Evolutionary conservation across 2,797 vertebrate species (phyloP).

Genomic region (Gallinago nigripennis): DNA sequence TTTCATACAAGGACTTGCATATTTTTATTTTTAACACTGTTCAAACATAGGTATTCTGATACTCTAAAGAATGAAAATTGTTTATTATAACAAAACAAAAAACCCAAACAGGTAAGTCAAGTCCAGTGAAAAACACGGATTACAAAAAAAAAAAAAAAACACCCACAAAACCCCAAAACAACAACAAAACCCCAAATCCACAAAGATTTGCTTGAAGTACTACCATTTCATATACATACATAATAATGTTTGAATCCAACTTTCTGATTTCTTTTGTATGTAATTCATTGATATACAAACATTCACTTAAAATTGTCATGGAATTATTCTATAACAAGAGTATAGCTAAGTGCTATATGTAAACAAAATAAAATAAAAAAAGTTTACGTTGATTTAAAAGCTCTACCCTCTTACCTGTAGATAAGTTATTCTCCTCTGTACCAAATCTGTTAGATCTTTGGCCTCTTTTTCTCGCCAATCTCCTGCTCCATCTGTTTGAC

Average conservation of each 20-base stretch:
- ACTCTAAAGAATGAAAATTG: not conserved
- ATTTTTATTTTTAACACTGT: not conserved
- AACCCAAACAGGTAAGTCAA: not conserved
- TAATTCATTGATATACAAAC: not conserved
- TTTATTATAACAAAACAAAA: not conserved
- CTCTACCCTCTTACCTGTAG: slow-evolving; percentile 88
- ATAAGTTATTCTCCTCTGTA: slow-evolving; percentile 95
- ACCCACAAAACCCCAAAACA: not conserved
- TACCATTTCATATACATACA: not conserved
- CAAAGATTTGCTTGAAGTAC: not conserved
- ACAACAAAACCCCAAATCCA: fast-evolving
- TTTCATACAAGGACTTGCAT: not conserved
- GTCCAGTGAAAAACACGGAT: fast-evolving
- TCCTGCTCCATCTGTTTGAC: slow-evolving; percentile 94
- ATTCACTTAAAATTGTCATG: not conserved
- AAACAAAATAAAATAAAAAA: not conserved
- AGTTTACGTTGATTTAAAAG: not conserved
- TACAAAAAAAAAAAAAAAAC: not conserved
- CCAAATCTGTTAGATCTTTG: slow-evolving; percentile 93
- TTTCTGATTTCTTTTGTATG: not conserved
- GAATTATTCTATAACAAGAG: not conserved
- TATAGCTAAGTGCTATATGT: not conserved
- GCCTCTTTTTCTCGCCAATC: slow-evolving; percentile 95
- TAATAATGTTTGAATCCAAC: not conserved
- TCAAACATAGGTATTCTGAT: not conserved